Base-by-base conservation (phyloP, 2,888 invertebrate genomes). In the Heliconius charithonia region DNA sequence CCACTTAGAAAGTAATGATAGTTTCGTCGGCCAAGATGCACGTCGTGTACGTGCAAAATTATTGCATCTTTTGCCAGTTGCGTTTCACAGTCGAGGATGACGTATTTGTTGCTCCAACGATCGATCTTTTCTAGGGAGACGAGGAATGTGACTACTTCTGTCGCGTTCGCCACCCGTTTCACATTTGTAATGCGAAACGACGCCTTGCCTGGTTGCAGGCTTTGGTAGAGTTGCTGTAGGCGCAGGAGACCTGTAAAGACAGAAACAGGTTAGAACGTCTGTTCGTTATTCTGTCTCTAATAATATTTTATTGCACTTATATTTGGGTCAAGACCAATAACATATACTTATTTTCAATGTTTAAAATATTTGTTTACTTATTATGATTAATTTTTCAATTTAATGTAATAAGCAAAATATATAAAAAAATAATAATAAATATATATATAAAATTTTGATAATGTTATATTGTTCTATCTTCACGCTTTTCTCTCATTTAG, bases 1-100 rank as follows among this genome's bases (percentile, higher is more conserved):
- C 98, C 98, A 86, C 97, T 98, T 77, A 98, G 95, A 81, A 98
- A 96, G 93, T 98, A 98, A 91, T 98, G 98, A 93, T 98, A 98
- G 87, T 98, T 98, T 85, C 98, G 95, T 84, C 98, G 96, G 75
- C 98, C 98, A 81, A 98, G 96, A 76, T 97, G 96, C 79, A 98
- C 96, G 88, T 98, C 97, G 81, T 97, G 96, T 51, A 98, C 98
- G 93, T 98, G 98, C 80, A 96, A 96, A 82, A 98, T 97, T 80
- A 98, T 97, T 79, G 98, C 96, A 87, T 98, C 97, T 89, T 98
- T 98, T 63, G 98, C 98, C 94, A 98, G 97, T 85, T 97, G 96
- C 4, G 98, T 97, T 4, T 97, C 96, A 86, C 98, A 98, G 92
- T 98, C 98, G 76, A 98, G 95, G 0, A 98, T 97, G 72, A 98